phyloP scores from a whole-genome alignment of 2,888 invertebrate species.

The Clostera curtula region DNA sequence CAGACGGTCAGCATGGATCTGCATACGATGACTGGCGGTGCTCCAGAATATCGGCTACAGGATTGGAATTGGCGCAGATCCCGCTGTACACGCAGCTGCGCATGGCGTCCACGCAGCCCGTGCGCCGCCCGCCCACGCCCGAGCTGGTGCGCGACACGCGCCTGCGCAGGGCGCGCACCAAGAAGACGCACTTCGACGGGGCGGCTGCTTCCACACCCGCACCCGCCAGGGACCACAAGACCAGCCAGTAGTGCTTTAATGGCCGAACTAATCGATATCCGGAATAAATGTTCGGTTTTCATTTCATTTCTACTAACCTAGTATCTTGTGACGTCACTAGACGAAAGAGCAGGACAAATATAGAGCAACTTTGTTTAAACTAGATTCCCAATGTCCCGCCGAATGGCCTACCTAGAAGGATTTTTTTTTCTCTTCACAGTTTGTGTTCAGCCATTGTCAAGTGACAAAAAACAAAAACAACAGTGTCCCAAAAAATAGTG shows the following conservation, averaged over 20 bases:
- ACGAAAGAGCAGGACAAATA: no score
- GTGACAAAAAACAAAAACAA: no score
- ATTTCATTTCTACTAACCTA: no score
- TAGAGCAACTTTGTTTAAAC: no score
- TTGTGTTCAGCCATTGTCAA: no score
- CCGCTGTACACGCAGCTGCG: conserved; percentile 81
- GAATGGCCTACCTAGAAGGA: no score
- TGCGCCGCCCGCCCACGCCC: conserved; percentile 75
- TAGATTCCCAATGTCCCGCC: no score
- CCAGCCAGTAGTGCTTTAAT: neutral
- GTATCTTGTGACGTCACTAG: no score
- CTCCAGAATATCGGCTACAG: conserved; percentile 42
- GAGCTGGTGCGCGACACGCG: conserved; percentile 59
- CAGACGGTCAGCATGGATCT: conserved; percentile 42
- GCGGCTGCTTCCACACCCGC: neutral
- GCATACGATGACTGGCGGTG: neutral
- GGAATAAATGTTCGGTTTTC: no score
- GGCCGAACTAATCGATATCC: no score
- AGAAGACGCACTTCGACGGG: conserved; percentile 14
- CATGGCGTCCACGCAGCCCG: conserved; percentile 72
- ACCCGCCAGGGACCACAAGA: conserved; percentile 1
- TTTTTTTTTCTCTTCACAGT: no score
- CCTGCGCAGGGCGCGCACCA: conserved; percentile 24
- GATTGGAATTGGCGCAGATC: conserved; percentile 61
- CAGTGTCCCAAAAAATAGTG: no score